Conservation (phyloP, 2,888 invertebrate species). For the Koerneria pararmatus region DNA sequence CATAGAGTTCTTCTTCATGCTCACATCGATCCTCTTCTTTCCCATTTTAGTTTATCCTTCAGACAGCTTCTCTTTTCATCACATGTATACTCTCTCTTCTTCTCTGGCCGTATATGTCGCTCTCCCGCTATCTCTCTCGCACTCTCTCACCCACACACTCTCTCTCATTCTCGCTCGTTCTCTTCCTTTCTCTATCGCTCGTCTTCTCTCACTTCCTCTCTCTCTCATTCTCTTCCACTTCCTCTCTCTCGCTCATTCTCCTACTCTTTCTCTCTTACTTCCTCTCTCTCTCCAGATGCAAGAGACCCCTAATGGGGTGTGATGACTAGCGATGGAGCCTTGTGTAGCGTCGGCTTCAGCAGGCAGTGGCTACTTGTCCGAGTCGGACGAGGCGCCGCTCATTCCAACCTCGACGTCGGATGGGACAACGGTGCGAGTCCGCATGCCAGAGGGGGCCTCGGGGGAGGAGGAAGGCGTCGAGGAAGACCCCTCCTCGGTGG, state of each 20-base stretch:
- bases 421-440: conserved; percentile 26
- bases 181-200: conserved; percentile 8
- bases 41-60: background rate
- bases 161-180: background rate
- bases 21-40: no score
- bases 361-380: conserved; percentile 15
- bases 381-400: conserved; percentile 21
- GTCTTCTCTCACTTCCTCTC: background rate
- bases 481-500: conserved; percentile 25
- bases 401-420: background rate
- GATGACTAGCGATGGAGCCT: background rate
- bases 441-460: conserved; percentile 35
- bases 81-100: background rate
- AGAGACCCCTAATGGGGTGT: background rate
- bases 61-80: background rate
- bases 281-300: background rate
- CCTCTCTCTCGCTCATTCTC: background rate
- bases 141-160: no score
- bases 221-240: background rate
- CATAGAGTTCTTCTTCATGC: no score
- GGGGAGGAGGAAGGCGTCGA: conserved; percentile 28
- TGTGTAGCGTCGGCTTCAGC: background rate
- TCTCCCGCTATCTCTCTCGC: background rate
- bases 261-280: background rate
- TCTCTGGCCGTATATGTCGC: background rate